Evolutionary conservation across 2,888 invertebrate genomes (phyloP), one percentile per base, ranked within the genome.

Genomic region (Eugnorisma glareosa): DNA sequence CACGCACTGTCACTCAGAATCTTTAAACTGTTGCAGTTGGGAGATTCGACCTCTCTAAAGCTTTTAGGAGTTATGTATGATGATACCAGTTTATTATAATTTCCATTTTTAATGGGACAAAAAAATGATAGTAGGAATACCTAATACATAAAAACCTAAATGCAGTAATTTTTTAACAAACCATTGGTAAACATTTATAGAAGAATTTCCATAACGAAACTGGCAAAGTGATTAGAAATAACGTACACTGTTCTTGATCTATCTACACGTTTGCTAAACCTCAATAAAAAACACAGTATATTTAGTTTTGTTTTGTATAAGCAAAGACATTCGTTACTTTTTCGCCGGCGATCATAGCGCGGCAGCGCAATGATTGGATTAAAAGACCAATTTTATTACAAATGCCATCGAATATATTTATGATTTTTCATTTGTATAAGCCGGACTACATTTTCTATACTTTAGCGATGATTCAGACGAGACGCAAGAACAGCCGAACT

Each of bases 1-100:
- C 28, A 35, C 18, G n/a, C 54, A 67, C 83, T 81, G 78, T 69
- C 71, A 71, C 54, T 82, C 35, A 57, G 40, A 64, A 64, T 76
- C 51, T 43, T 75, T 57, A 59, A 57, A 82, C 24, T 45, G 57
- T 69, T 80, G 68, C 68, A 54, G 35, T 43, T 68, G 67, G 31
- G 18, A 66, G 28, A 59, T n/a, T 51, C 28, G n/a, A 69, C 18
- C 45, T 59, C 35, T 64, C 24, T 35, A 24, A 64, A 67, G 31
- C 21, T 2, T 74, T 81, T 28, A 75, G 1, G 8, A 54, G 21
- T 57, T 4, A 64, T 1, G 0, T 35, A 18, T 37, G 1, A 57
- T n/a, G 51, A 24, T 11, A 51, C 51, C 3, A 24, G 11, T 24
- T 11, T 51, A 51, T 10, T n/a, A 1, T 51, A 10, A 24, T 24